These are phyloP conservation scores for Pachyrhynchus sulphureomaculatus DNA, from an alignment of 1,140 invertebrate genomes.

Conservation along the genomic window DNA sequence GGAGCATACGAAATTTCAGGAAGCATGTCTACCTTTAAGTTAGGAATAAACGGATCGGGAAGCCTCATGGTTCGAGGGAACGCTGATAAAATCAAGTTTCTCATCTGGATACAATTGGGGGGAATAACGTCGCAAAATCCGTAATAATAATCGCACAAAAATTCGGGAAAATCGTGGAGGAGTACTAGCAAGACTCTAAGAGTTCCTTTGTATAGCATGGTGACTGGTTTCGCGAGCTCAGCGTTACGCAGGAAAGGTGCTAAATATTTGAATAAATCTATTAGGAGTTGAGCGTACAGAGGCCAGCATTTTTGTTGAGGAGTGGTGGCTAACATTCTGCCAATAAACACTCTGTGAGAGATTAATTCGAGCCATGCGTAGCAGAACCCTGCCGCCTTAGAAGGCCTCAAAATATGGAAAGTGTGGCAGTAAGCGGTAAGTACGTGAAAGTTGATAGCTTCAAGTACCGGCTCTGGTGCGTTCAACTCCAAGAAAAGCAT, in stretches of 20 bases:
- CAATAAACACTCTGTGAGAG: constrained; percentile 94
- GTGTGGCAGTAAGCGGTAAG: constrained; percentile 90
- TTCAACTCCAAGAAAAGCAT: constrained; percentile 97
- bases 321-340: constrained; percentile 87
- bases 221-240: constrained; percentile 90
- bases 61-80: constrained; percentile 97
- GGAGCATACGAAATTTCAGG: constrained; percentile 83
- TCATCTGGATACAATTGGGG: constrained; percentile 98
- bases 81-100: constrained; percentile 96
- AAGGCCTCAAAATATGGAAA: constrained; percentile 87
- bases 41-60: constrained; percentile 97
- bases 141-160: constrained; percentile 98
- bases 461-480: constrained; percentile 86
- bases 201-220: constrained; percentile 93
- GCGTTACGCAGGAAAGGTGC: constrained; percentile 96
- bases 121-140: constrained; percentile 99
- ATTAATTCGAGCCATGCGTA: constrained; percentile 98
- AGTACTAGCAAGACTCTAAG: constrained; percentile 93
- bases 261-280: constrained; percentile 95
- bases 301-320: constrained; percentile 84
- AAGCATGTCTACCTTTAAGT: constrained; percentile 94
- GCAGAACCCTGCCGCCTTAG: constrained; percentile 94
- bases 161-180: constrained; percentile 98
- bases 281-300: constrained; percentile 87
- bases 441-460: constrained; percentile 89